Conservation (phyloP, 2,113 vertebrate species). For the Cyphomyrus discorhynchus region DNA sequence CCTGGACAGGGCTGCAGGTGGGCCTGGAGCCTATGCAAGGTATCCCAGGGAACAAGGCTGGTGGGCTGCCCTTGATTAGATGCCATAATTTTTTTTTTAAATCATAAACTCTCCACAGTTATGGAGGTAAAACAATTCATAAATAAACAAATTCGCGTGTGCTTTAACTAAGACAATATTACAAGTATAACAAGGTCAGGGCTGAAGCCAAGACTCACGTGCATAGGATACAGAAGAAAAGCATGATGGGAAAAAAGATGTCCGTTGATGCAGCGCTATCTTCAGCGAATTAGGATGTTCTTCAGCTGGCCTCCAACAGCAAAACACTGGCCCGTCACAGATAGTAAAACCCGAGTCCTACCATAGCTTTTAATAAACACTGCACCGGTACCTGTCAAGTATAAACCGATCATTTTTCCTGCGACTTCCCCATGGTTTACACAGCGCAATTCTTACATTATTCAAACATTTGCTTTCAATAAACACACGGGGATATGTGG, state of each 20-base stretch:
- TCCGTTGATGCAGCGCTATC: not conserved
- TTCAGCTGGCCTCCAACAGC: constrained; percentile 14
- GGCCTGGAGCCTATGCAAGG: not conserved
- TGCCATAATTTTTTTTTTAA: not conserved
- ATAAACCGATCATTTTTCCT: constrained; percentile 35
- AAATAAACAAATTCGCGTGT: not conserved
- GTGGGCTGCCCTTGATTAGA: not conserved
- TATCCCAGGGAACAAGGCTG: not conserved
- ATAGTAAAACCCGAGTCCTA: constrained; percentile 2
- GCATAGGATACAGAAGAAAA: not conserved
- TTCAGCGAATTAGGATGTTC: constrained; percentile 10
- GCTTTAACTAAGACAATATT: not conserved
- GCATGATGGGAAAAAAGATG: not conserved
- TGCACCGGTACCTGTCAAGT: constrained; percentile 45
- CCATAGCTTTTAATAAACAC: constrained; percentile 41
- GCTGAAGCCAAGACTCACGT: not conserved
- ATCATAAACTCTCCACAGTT: not conserved
- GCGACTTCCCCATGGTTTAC: constrained; percentile 40
- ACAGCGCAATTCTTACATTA: constrained; percentile 45
- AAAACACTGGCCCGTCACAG: constrained; percentile 9
- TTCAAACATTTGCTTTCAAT: constrained; percentile 46
- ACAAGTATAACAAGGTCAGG: not conserved
- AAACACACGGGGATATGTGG: constrained; percentile 43
- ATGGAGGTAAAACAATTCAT: not conserved
- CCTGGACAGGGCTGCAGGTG: not conserved